Conservation (phyloP, 2,113 vertebrate species). For the Aspidoscelis tigris region DNA sequence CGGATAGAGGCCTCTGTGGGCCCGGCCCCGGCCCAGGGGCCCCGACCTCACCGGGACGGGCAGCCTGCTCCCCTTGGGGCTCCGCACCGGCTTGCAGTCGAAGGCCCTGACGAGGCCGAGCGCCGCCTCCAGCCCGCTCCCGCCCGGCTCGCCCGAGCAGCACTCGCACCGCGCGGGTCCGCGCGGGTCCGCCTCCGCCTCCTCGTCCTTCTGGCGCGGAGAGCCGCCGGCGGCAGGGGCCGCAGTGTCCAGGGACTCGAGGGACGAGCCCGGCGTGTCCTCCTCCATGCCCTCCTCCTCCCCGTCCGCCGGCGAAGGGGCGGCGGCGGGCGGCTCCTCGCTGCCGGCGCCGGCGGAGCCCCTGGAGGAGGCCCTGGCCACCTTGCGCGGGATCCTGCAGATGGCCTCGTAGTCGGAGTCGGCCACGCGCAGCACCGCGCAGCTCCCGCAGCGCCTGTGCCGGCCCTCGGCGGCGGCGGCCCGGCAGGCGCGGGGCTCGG, state of each 20-base stretch:
- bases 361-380: conserved; percentile 77
- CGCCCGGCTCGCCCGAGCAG: conserved; percentile 70
- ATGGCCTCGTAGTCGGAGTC: conserved; percentile 94
- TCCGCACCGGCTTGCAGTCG: conserved; percentile 85
- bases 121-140: conserved; percentile 78
- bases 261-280: conserved; percentile 79
- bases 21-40: conserved; percentile 53
- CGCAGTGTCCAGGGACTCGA: conserved; percentile 83
- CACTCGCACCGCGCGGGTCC: conserved; percentile 79
- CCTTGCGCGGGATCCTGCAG: conserved; percentile 87
- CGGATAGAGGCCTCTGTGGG: conserved; percentile 60
- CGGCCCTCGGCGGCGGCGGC: conserved; percentile 68
- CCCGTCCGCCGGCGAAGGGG: too few species aligned
- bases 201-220: conserved; percentile 67
- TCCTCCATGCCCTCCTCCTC: conserved; percentile 83
- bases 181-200: conserved; percentile 58
- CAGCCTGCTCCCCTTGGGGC: conserved; percentile 84
- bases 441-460: conserved; percentile 85
- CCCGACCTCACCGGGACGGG: conserved; percentile 83
- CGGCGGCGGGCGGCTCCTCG: conserved; percentile 63
- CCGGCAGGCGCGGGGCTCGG: conserved; percentile 78
- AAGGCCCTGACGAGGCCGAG: conserved; percentile 81
- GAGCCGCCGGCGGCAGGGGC: conserved; percentile 66
- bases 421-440: conserved; percentile 83
- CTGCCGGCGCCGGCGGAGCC: conserved; percentile 76